phyloP scores from a whole-genome alignment of 2,888 invertebrate species.

The Scotopteryx bipunctaria region DNA sequence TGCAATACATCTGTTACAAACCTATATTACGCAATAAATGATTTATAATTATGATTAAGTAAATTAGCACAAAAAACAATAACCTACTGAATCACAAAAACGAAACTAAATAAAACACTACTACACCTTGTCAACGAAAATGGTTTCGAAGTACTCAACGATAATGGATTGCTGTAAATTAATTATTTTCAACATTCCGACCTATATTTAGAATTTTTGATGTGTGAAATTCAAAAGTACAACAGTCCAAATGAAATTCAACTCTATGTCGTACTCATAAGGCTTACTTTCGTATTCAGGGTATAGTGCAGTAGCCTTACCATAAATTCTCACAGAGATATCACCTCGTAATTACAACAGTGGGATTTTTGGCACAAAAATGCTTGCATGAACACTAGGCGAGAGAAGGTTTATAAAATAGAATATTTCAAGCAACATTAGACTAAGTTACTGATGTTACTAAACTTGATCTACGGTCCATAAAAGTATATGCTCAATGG shows the following conservation, averaged over 20 bases:
- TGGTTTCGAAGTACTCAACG: conserved; percentile 61
- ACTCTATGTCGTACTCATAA: conserved; percentile 30
- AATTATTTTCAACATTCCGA: conserved; percentile 63
- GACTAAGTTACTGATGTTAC: background rate
- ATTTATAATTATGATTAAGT: no score
- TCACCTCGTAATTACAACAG: conserved; percentile 7
- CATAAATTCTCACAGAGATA: conserved; percentile 18
- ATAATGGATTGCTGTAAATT: conserved; percentile 69
- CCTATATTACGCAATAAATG: no score
- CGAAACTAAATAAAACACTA: background rate
- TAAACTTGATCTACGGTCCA: no score
- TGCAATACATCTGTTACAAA: no score
- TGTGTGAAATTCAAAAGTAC: conserved; percentile 57
- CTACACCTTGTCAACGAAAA: conserved; percentile 44
- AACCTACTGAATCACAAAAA: no score
- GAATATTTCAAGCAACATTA: no score
- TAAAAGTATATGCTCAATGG: no score
- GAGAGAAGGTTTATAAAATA: no score
- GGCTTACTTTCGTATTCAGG: conserved; percentile 32
- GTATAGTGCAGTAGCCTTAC: background rate
- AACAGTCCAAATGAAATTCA: conserved; percentile 20
- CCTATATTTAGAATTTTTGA: conserved; percentile 60
- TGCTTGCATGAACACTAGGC: background rate
- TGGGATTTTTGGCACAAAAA: conserved; percentile 18
- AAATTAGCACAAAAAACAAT: no score